Evolutionary conservation across 2,797 vertebrate species (phyloP).

Genomic region (Scyliorhinus canicula): DNA sequence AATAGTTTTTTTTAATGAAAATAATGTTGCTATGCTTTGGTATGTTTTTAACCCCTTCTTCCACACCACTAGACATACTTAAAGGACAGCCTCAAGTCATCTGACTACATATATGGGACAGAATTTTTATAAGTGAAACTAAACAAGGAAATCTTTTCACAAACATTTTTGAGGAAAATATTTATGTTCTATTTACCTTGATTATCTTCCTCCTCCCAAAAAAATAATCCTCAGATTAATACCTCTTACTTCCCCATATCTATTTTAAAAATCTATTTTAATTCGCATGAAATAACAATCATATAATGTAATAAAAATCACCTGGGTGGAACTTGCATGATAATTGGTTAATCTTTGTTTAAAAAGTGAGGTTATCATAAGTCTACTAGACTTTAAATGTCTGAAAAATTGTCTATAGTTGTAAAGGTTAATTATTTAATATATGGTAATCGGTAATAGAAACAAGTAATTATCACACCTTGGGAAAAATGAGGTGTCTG

Average conservation of each 20-base stretch:
- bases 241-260: background rate
- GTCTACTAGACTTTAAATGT: constrained; percentile 7
- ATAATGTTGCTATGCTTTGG: background rate
- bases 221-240: background rate
- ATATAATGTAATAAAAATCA: background rate
- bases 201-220: background rate
- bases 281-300: background rate
- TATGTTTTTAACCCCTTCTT: background rate
- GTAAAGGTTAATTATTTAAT: constrained; percentile 41
- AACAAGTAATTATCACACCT: constrained; percentile 39
- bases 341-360: constrained; percentile 24
- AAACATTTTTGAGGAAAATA: background rate
- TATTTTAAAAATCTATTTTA: background rate
- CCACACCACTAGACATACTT: background rate
- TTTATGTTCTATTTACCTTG: background rate
- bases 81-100: background rate
- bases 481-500: constrained; percentile 42
- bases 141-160: background rate
- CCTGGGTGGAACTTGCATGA: background rate
- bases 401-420: constrained; percentile 37
- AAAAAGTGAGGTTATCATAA: constrained; percentile 26
- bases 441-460: constrained; percentile 40
- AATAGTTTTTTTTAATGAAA: background rate
- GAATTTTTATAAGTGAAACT: background rate
- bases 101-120: background rate